Conservation (phyloP, 1,140 invertebrate genomes). For the Globodera rostochiensis region DNA sequence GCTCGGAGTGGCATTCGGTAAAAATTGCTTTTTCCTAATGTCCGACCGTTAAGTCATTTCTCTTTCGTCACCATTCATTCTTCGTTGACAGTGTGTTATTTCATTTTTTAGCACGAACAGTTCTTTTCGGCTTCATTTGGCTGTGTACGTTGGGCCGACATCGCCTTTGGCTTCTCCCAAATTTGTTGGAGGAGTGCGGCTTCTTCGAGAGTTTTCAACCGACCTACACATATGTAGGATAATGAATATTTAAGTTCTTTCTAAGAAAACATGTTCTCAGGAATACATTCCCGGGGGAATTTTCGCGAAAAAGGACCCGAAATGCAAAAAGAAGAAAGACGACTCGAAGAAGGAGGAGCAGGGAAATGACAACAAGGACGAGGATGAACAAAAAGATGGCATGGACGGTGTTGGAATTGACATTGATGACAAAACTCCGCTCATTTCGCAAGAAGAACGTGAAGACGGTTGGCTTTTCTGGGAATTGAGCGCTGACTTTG, state of each 20-base stretch:
- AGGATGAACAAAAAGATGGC: constrained; percentile 32
- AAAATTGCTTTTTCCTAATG: constrained; percentile 40
- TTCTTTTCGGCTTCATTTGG: constrained; percentile 91
- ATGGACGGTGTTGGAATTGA: neutral
- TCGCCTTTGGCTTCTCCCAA: constrained; percentile 94
- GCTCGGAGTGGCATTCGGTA: constrained; percentile 79
- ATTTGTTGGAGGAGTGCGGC: constrained; percentile 96
- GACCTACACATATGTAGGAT: constrained; percentile 75
- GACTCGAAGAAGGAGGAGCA: constrained; percentile 29
- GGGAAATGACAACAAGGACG: constrained; percentile 47
- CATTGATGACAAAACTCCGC: neutral
- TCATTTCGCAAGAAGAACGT: neutral
- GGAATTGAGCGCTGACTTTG: too few relatives aligned
- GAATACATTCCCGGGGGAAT: constrained; percentile 36
- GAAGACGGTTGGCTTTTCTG: neutral
- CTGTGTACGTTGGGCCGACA: constrained; percentile 82
- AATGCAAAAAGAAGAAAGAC: constrained; percentile 49
- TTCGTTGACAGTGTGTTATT: neutral
- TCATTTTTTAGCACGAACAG: constrained; percentile 73
- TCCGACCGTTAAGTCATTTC: neutral
- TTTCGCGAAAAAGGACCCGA: constrained; percentile 24
- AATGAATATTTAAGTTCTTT: constrained; percentile 57
- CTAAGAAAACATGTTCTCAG: constrained; percentile 1
- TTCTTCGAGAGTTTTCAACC: constrained; percentile 98
- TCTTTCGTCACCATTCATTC: constrained; percentile 22